Conservation (phyloP, 2,888 invertebrate genomes). For the Drosophila birchii region DNA sequence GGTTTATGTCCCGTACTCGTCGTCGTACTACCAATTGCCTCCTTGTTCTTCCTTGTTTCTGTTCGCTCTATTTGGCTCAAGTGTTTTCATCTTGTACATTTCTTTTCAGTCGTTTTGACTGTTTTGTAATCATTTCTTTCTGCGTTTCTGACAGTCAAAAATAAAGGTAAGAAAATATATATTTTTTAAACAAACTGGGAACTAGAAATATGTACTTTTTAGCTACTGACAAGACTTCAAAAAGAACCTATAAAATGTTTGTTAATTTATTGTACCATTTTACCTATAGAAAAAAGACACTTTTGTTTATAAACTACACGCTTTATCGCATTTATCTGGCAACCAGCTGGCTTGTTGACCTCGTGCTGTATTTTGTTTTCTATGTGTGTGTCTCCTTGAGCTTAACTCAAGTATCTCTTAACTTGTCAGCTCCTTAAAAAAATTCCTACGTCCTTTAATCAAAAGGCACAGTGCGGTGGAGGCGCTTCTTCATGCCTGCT, state of each 20-base stretch:
- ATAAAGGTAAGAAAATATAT: not conserved
- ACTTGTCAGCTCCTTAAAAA: conserved; percentile 36
- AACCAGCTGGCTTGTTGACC: conserved; percentile 26
- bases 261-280: not conserved
- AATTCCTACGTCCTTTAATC: conserved; percentile 40
- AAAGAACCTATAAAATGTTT: not conserved
- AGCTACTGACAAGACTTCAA: not conserved
- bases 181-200: not conserved
- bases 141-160: not conserved
- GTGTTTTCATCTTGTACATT: conserved; percentile 33
- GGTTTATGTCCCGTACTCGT: conserved; percentile 5
- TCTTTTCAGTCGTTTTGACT: conserved; percentile 5
- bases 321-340: conserved; percentile 17
- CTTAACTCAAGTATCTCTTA: conserved; percentile 35
- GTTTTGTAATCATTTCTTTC: conserved; percentile 4
- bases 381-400: conserved; percentile 23
- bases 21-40: conserved; percentile 19
- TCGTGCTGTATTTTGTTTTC: conserved; percentile 8
- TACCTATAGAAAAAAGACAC: not conserved
- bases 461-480: conserved; percentile 31
- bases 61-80: conserved; percentile 46
- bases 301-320: conserved; percentile 1
- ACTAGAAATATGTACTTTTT: not conserved
- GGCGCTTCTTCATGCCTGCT: conserved; percentile 24
- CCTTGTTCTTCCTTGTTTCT: conserved; percentile 4